These are phyloP conservation scores for Cairina moschata DNA, from an alignment of 2,113 vertebrate species.

Conservation along the genomic window DNA sequence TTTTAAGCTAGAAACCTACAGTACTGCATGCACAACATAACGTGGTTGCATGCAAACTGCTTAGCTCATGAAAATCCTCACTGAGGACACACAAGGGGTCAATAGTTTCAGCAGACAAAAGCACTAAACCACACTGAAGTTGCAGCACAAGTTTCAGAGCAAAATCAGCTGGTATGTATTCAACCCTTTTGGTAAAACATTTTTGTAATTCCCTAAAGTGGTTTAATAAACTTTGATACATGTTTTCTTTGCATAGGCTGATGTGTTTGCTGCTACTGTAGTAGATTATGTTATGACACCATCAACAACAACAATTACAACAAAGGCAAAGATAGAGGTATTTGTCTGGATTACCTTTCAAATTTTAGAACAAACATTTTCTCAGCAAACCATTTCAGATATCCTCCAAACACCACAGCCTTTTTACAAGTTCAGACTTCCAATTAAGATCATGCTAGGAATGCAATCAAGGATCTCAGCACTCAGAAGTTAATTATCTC, in stretches of 20 bases:
- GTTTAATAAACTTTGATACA: conserved; percentile 51
- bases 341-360: conserved; percentile 71
- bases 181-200: conserved; percentile 23
- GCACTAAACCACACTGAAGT: not conserved
- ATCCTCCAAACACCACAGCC: conserved; percentile 49
- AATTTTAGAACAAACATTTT: conserved; percentile 74
- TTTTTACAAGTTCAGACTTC: conserved; percentile 75
- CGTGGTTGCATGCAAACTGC: not conserved
- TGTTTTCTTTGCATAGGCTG: conserved; percentile 57
- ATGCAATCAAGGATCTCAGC: conserved; percentile 81
- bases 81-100: not conserved
- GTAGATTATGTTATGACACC: conserved; percentile 73
- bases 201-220: conserved; percentile 54
- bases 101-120: not conserved
- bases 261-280: conserved; percentile 29
- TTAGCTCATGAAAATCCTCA: not conserved
- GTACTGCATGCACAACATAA: not conserved
- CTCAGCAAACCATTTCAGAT: conserved; percentile 69
- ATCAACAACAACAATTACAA: conserved; percentile 64
- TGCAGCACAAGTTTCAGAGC: not conserved
- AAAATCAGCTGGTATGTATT: not conserved
- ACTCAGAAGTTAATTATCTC: conserved; percentile 83
- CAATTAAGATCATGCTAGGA: conserved; percentile 81
- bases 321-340: conserved; percentile 41
- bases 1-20: not conserved